These are phyloP conservation scores for Aphelinus certus DNA, from an alignment of 1,140 invertebrate genomes.

Conservation along the genomic window DNA sequence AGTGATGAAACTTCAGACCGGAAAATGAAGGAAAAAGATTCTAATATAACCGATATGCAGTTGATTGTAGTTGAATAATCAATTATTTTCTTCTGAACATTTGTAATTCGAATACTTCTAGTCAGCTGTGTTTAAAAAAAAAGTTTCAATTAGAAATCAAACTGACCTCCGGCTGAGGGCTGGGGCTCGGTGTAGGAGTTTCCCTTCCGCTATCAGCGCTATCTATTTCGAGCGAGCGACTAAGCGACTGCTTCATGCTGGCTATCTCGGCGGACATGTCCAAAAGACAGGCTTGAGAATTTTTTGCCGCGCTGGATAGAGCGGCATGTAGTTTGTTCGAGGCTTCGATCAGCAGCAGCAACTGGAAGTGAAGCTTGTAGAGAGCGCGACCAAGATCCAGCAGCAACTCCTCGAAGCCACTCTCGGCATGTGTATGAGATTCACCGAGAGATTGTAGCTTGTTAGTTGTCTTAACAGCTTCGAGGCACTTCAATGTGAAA, in stretches of 20 bases:
- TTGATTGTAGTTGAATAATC: too few relatives aligned
- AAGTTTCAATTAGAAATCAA: neutral
- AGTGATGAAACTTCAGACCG: too few relatives aligned
- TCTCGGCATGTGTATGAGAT: conserved; percentile 65
- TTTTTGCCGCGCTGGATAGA: conserved; percentile 68
- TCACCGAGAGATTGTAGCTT: conserved; percentile 79
- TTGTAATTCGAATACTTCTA: too few relatives aligned
- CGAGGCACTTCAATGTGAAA: conserved; percentile 70
- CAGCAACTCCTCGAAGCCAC: conserved; percentile 71
- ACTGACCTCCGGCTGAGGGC: conserved; percentile 53
- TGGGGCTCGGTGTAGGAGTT: conserved; percentile 68
- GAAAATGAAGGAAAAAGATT: too few relatives aligned
- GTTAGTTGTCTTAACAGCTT: conserved; percentile 77
- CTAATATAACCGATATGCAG: too few relatives aligned
- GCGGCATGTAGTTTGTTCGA: conserved; percentile 87
- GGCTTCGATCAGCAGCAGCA: conserved; percentile 89
- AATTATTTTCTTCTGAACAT: too few relatives aligned
- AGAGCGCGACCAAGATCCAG: conserved; percentile 83
- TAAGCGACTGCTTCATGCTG: conserved; percentile 65
- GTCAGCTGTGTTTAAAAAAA: neutral
- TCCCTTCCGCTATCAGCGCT: conserved; percentile 69
- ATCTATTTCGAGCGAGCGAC: conserved; percentile 65
- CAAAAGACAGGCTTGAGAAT: conserved; percentile 66
- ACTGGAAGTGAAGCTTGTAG: conserved; percentile 94
- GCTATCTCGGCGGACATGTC: conserved; percentile 70